Evolutionary conservation across 2,113 vertebrate species (phyloP).

Genomic region (Ailurus styani): DNA sequence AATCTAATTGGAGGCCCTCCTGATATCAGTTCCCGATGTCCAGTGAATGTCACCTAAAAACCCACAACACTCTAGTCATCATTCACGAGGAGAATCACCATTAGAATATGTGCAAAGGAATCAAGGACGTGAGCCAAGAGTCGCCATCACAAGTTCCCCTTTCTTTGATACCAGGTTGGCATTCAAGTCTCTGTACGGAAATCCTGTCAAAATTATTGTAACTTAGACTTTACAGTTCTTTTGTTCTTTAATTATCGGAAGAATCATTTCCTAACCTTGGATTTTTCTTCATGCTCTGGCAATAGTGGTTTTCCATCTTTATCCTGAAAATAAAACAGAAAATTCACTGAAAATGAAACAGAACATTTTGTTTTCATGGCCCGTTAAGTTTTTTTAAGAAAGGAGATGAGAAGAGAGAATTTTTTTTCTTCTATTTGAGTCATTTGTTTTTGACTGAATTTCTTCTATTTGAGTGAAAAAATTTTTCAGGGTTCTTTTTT

Average conservation of each 20-base stretch:
- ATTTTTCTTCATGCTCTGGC: constrained; percentile 76
- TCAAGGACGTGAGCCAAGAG: neutral
- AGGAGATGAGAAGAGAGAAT: neutral
- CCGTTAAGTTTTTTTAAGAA: neutral
- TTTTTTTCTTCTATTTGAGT: neutral
- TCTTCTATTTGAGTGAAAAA: neutral
- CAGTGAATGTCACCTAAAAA: neutral
- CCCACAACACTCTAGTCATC: neutral
- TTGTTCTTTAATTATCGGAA: neutral
- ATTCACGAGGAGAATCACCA: neutral
- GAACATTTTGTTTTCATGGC: neutral
- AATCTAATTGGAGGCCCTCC: neutral
- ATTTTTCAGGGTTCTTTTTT: neutral
- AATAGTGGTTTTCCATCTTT: constrained; percentile 80
- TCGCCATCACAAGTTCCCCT: neutral
- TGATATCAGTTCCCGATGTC: neutral
- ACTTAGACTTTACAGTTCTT: neutral
- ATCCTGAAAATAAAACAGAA: constrained; percentile 76
- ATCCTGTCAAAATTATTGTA: neutral
- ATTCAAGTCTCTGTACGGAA: neutral
- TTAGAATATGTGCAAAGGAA: neutral
- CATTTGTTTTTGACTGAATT: neutral
- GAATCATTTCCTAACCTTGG: constrained; percentile 77
- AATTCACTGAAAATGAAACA: constrained; percentile 7
- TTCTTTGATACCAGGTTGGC: neutral